phyloP scores from a whole-genome alignment of 2,797 vertebrate species.

The Sebastes baramenuke region DNA sequence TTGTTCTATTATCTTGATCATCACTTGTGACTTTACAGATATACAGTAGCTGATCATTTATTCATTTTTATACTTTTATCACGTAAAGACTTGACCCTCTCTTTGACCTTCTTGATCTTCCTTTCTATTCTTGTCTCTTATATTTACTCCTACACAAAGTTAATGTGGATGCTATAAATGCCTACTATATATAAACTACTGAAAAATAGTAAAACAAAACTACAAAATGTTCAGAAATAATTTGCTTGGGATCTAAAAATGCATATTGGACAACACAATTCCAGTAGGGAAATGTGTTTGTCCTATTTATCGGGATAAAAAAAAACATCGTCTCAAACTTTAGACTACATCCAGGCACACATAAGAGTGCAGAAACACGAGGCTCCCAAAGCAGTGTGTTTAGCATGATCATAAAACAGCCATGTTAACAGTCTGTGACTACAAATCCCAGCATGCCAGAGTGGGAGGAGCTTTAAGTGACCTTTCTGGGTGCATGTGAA shows the following conservation, averaged over 20 bases:
- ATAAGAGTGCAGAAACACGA: conserved; percentile 29
- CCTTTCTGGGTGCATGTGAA: conserved; percentile 59
- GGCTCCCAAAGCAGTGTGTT: conserved; percentile 42
- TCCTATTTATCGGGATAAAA: background rate
- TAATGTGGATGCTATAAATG: background rate
- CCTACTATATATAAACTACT: background rate
- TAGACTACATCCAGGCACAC: conserved; percentile 7
- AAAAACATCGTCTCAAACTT: background rate
- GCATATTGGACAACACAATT: background rate
- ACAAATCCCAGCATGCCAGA: conserved; percentile 69
- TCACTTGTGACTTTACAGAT: background rate
- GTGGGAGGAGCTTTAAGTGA: conserved; percentile 68
- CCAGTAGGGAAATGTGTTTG: background rate
- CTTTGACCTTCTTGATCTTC: background rate
- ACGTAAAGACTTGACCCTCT: background rate
- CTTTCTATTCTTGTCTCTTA: background rate
- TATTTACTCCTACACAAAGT: background rate
- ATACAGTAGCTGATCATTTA: background rate
- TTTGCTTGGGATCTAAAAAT: background rate
- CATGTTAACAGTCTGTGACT: conserved; percentile 43
- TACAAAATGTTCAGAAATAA: background rate
- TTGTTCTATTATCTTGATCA: background rate
- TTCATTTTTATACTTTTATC: background rate
- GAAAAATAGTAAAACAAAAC: background rate
- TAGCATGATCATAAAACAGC: conserved; percentile 46